phyloP scores from a whole-genome alignment of 1,140 invertebrate species.

The Geopemphigus sp. region DNA sequence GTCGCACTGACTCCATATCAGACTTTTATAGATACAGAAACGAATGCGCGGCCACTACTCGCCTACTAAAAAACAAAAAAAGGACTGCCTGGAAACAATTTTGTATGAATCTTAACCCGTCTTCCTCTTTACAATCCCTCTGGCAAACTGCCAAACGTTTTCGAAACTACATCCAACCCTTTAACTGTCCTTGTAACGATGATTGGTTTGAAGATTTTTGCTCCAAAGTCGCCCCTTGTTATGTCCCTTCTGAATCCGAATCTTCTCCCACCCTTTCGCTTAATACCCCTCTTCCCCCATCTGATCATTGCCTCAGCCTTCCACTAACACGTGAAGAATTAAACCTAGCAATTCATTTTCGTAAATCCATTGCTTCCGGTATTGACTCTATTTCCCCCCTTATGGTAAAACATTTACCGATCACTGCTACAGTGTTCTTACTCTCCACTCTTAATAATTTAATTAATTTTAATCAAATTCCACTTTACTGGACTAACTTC shows the following conservation, averaged over 20 bases:
- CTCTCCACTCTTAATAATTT: background rate
- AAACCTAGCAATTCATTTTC: background rate
- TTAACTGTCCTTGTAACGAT: background rate
- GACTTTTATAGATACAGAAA: background rate
- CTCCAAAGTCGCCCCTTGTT: background rate
- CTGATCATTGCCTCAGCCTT: background rate
- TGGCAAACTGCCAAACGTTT: background rate
- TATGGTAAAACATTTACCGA: constrained; percentile 8
- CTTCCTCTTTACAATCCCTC: background rate
- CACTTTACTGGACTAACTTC: background rate
- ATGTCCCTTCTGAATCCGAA: background rate
- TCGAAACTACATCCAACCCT: background rate
- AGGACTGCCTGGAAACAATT: background rate
- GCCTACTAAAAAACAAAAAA: background rate
- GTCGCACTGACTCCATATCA: background rate
- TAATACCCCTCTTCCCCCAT: background rate
- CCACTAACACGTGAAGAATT: background rate
- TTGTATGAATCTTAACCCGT: background rate
- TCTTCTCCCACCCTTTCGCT: background rate
- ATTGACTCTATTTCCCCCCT: background rate
- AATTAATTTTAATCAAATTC: background rate
- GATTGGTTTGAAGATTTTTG: background rate
- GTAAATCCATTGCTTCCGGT: background rate
- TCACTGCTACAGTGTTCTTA: background rate
- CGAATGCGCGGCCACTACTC: background rate